These are phyloP conservation scores for Atta cephalotes DNA, from an alignment of 1,140 invertebrate genomes.

Conservation along the genomic window DNA sequence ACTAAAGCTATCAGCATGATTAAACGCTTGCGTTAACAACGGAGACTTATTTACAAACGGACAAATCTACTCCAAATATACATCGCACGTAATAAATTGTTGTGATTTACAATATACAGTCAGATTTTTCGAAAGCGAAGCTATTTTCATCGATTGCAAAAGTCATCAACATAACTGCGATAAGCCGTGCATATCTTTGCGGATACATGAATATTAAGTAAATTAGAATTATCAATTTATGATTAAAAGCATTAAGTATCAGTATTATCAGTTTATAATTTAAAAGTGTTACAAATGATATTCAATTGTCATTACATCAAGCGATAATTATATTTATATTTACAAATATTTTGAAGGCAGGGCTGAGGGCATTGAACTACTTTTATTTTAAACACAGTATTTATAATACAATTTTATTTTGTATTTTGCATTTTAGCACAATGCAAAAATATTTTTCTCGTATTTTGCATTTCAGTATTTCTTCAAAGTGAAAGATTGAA, in stretches of 20 bases:
- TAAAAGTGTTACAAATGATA: not conserved
- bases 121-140: not conserved
- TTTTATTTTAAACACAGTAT: too few relatives aligned
- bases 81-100: not conserved
- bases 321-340: too few relatives aligned
- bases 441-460: too few relatives aligned
- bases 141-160: not conserved
- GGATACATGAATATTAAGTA: not conserved
- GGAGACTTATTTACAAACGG: constrained; percentile 8
- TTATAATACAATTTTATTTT: too few relatives aligned
- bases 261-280: too few relatives aligned
- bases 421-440: too few relatives aligned
- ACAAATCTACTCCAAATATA: not conserved
- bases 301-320: not conserved
- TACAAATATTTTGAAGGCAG: too few relatives aligned
- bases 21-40: not conserved
- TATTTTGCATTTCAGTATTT: too few relatives aligned
- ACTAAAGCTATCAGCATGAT: constrained; percentile 22
- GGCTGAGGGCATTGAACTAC: too few relatives aligned
- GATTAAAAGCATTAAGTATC: not conserved
- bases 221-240: not conserved
- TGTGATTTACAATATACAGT: too few relatives aligned
- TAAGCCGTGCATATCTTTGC: not conserved
- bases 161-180: not conserved
- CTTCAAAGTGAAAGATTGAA: too few relatives aligned